Percentiles rank a stretch among this genome's conserved stretches.
Conservation (phyloP, 2,113 vertebrate species). For the Orientallactaga bullata region DNA sequence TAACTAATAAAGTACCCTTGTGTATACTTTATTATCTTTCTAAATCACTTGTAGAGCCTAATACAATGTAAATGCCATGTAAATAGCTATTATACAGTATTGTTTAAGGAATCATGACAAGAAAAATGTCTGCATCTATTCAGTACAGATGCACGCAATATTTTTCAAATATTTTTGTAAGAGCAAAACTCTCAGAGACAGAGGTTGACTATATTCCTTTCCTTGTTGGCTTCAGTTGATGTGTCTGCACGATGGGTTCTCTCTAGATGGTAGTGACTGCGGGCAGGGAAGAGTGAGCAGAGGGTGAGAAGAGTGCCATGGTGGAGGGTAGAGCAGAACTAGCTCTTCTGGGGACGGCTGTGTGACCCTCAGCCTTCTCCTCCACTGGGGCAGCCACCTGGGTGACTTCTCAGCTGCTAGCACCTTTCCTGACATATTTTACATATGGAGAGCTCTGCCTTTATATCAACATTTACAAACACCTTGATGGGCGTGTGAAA, state of each 20-base stretch:
- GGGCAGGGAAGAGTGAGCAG: not conserved
- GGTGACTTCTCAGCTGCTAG: slow-evolving; percentile 43
- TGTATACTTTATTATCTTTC: not conserved
- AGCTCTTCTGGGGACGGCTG: not conserved
- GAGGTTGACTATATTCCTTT: not conserved
- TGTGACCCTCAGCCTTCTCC: not conserved
- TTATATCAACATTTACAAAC: slow-evolving; percentile 84
- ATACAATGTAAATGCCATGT: not conserved
- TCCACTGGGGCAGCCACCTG: not conserved
- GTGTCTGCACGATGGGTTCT: not conserved
- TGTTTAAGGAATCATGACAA: not conserved
- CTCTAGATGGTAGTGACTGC: fast-evolving
- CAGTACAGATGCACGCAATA: not conserved
- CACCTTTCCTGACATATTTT: slow-evolving; percentile 36
- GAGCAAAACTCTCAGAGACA: not conserved
- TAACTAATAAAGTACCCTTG: not conserved
- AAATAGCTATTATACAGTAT: not conserved
- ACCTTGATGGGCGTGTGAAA: slow-evolving; percentile 76
- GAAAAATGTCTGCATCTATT: not conserved
- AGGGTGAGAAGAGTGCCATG: not conserved
- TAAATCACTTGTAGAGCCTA: not conserved
- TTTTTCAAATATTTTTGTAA: not conserved
- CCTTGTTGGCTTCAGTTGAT: not conserved
- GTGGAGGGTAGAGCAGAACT: not conserved
- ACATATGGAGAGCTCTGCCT: slow-evolving; percentile 76